phyloP scores from a whole-genome alignment of 2,888 invertebrate genomes.

The Drosophila macrospina region DNA sequence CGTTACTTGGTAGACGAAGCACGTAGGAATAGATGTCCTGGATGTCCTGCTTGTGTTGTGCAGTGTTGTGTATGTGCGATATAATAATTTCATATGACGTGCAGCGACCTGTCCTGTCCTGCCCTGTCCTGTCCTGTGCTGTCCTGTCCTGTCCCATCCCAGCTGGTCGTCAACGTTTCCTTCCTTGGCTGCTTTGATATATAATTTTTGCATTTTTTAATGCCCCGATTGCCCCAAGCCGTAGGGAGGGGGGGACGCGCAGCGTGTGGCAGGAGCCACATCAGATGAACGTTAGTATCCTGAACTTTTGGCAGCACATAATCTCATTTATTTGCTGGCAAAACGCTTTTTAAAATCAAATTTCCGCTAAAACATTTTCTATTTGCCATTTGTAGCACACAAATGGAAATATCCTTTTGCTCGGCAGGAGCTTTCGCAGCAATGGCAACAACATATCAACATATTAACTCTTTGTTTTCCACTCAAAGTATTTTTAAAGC shows the following conservation, averaged over 20 bases:
- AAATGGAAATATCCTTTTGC: constrained; percentile 45
- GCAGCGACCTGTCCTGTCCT: constrained; percentile 58
- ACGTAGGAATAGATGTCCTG: constrained; percentile 75
- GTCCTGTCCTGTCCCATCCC: constrained; percentile 36
- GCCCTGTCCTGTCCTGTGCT: constrained; percentile 44
- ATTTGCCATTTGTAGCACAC: constrained; percentile 67
- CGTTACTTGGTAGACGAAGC: constrained; percentile 66
- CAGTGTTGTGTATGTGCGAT: constrained; percentile 55
- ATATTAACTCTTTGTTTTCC: constrained; percentile 13
- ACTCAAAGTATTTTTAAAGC: constrained; percentile 15
- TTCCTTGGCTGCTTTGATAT: constrained; percentile 74
- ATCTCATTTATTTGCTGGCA: constrained; percentile 83
- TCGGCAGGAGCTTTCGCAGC: constrained; percentile 16
- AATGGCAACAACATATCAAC: neutral
- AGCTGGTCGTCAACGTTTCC: constrained; percentile 48
- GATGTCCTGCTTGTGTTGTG: constrained; percentile 58
- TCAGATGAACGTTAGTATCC: constrained; percentile 55
- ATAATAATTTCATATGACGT: constrained; percentile 81
- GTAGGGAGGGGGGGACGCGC: constrained; percentile 10
- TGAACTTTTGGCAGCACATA: constrained; percentile 80
- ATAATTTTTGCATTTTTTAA: constrained; percentile 81
- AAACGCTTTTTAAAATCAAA: constrained; percentile 84
- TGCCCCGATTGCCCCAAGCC: constrained; percentile 75
- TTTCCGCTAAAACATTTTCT: constrained; percentile 82
- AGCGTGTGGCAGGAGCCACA: neutral